Evolutionary conservation across 2,797 vertebrate species (phyloP).

Genomic region (Botia almorhae): DNA sequence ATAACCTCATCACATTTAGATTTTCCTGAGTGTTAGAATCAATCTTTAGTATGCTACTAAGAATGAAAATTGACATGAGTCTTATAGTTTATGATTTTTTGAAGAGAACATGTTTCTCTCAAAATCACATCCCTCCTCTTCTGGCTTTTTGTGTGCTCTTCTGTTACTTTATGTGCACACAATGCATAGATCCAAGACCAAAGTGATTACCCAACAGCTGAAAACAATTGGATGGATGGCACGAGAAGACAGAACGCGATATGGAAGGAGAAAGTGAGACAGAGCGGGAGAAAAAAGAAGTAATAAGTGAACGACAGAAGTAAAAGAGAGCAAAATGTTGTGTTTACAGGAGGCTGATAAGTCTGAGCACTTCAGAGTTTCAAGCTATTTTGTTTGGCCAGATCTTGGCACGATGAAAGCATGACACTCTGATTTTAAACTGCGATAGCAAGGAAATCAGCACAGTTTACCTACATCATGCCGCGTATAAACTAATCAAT

Average conservation of each 20-base stretch:
- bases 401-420: conserved; percentile 42
- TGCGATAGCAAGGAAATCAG: conserved; percentile 31
- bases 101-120: neutral
- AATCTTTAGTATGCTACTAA: neutral
- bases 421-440: conserved; percentile 47
- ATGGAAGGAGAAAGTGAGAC: conserved; percentile 25
- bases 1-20: neutral
- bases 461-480: conserved; percentile 42
- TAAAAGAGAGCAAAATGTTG: conserved; percentile 33
- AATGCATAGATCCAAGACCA: conserved; percentile 62
- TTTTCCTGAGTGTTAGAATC: neutral
- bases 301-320: conserved; percentile 26
- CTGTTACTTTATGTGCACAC: conserved; percentile 28
- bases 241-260: conserved; percentile 21
- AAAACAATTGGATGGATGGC: conserved; percentile 68
- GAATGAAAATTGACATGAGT: neutral
- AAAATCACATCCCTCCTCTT: conserved; percentile 8
- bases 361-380: conserved; percentile 44
- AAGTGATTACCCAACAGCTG: conserved; percentile 76
- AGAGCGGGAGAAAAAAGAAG: conserved; percentile 17
- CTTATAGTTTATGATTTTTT: neutral
- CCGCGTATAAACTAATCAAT: conserved; percentile 49
- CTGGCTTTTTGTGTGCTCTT: conserved; percentile 38
- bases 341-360: conserved; percentile 57
- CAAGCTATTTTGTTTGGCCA: conserved; percentile 58